phyloP scores from a whole-genome alignment of 2,888 invertebrate species.

The Spodoptera picta region DNA sequence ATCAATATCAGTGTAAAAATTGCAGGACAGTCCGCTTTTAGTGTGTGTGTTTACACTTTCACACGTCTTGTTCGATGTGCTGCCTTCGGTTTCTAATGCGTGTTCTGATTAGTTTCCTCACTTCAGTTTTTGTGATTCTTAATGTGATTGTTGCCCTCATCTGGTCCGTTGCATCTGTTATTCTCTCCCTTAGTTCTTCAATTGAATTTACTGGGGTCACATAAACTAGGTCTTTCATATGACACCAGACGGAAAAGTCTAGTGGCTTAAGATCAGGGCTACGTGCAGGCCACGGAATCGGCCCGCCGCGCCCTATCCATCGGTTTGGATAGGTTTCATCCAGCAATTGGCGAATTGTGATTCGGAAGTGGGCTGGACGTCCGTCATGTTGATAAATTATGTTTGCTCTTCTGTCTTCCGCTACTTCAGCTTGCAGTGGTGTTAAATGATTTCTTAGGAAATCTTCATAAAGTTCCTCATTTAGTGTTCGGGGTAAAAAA shows the following conservation, averaged over 20 bases:
- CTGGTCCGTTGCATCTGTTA: slow-evolving; percentile 11
- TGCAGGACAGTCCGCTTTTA: no score
- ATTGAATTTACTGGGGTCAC: not conserved
- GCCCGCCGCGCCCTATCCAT: slow-evolving; percentile 4
- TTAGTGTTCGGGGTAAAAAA: slow-evolving; percentile 9
- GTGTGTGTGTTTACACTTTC: no score
- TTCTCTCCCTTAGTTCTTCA: slow-evolving; percentile 10
- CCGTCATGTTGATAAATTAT: not conserved
- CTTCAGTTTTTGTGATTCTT: no score
- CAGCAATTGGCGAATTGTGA: slow-evolving; percentile 1
- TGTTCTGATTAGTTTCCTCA: no score
- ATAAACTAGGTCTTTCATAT: slow-evolving; percentile 14
- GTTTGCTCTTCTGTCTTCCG: slow-evolving; percentile 2
- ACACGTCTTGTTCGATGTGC: no score
- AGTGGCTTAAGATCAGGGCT: slow-evolving; percentile 7
- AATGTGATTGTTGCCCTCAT: not conserved
- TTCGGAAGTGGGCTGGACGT: slow-evolving; percentile 3
- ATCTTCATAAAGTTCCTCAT: slow-evolving; percentile 14
- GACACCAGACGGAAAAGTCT: slow-evolving; percentile 11
- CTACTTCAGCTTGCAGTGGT: slow-evolving; percentile 3
- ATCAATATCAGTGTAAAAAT: no score
- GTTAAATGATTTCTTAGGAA: slow-evolving; percentile 14
- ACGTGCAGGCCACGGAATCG: slow-evolving; percentile 2
- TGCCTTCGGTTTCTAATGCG: no score
- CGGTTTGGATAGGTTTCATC: not conserved